Evolutionary conservation across 2,888 invertebrate genomes (phyloP).

Genomic region (Operophtera brumata): DNA sequence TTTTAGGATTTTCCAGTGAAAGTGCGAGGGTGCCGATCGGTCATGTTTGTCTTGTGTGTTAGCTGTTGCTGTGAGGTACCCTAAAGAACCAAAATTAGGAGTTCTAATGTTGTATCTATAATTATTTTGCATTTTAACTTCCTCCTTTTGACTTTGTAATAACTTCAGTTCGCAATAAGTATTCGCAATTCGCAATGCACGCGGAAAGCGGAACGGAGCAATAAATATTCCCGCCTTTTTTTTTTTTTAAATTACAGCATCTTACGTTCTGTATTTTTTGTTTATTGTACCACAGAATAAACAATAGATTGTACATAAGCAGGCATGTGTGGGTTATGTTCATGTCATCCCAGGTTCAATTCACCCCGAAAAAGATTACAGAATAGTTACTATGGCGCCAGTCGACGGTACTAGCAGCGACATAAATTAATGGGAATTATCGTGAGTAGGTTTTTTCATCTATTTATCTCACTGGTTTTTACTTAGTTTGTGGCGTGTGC

Average conservation of each 20-base stretch:
- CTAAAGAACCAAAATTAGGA: conserved; percentile 50
- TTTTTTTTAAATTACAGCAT: background rate
- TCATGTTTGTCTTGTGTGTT: conserved; percentile 70
- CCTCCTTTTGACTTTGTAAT: background rate
- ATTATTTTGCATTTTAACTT: conserved; percentile 40
- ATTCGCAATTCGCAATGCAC: background rate
- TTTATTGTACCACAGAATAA: too few species aligned
- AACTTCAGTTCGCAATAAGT: background rate
- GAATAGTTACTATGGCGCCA: too few species aligned
- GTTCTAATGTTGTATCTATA: conserved; percentile 64
- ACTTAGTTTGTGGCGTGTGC: too few species aligned
- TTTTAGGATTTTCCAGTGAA: conserved; percentile 74
- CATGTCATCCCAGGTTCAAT: too few species aligned
- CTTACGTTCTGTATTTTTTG: too few species aligned
- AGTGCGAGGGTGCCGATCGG: conserved; percentile 70
- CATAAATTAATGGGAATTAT: too few species aligned
- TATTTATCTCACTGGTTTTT: too few species aligned
- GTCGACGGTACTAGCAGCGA: too few species aligned
- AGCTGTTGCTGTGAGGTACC: conserved; percentile 61
- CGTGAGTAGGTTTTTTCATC: too few species aligned
- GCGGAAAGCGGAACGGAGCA: background rate
- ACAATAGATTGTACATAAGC: too few species aligned
- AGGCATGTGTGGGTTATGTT: too few species aligned
- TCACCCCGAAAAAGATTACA: too few species aligned
- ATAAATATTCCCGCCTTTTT: conserved; percentile 5